Percentiles rank a stretch among this genome's conserved stretches.
Conservation (phyloP, 1,140 invertebrate genomes). For the Brachystomella parvula region DNA sequence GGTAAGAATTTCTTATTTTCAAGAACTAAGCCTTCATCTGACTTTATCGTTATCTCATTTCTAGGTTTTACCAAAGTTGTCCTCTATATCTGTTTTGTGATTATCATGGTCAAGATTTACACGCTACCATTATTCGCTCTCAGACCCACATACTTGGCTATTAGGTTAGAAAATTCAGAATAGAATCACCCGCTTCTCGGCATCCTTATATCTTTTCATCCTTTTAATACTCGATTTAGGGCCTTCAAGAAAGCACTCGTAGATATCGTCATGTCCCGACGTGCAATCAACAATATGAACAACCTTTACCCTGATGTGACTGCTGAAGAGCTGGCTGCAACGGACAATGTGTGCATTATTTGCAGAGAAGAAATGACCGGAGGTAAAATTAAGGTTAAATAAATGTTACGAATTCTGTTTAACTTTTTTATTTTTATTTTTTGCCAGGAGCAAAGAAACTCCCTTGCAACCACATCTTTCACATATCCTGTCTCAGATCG, state of each 20-base stretch:
- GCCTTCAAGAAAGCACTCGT: constrained; percentile 97
- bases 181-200: background rate
- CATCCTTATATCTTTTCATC: background rate
- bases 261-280: constrained; percentile 91
- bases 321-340: constrained; percentile 79
- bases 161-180: constrained; percentile 54
- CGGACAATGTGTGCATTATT: constrained; percentile 98
- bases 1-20: constrained; percentile 65
- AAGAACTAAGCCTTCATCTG: background rate
- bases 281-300: constrained; percentile 97
- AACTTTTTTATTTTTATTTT: constrained; percentile 34
- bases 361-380: constrained; percentile 86
- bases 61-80: constrained; percentile 68
- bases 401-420: constrained; percentile 20
- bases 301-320: constrained; percentile 95
- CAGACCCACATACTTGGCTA: constrained; percentile 96
- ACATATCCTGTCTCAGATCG: constrained; percentile 91
- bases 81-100: constrained; percentile 86
- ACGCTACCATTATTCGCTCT: constrained; percentile 97
- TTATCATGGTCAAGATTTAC: constrained; percentile 95
- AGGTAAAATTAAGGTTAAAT: constrained; percentile 43
- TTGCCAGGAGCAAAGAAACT: constrained; percentile 84
- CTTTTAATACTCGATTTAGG: constrained; percentile 47
- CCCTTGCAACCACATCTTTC: constrained; percentile 99
- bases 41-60: constrained; percentile 35